phyloP scores from a whole-genome alignment of 1,140 invertebrate species.

The Paralvinella palmiformis region DNA sequence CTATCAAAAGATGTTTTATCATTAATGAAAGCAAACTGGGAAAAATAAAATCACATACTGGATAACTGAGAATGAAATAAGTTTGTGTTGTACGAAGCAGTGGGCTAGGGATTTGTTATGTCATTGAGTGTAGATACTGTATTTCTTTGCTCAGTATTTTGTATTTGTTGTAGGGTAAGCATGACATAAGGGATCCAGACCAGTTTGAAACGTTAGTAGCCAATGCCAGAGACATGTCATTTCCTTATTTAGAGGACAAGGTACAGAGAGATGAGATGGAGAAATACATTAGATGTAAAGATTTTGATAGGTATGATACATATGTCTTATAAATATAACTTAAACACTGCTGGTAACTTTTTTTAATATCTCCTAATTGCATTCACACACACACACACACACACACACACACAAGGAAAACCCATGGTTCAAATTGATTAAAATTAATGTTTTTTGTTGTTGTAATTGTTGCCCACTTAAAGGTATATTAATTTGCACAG shows the following conservation, averaged over 20 bases:
- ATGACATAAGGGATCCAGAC: slow-evolving; percentile 3
- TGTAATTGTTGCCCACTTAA: too few species aligned
- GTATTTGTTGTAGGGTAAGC: slow-evolving; percentile 17
- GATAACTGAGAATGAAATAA: not conserved
- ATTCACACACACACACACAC: too few species aligned
- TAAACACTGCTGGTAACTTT: too few species aligned
- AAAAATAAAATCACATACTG: not conserved
- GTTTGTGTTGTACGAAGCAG: too few species aligned
- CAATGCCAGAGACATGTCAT: not conserved
- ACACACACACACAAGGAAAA: too few species aligned
- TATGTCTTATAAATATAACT: too few species aligned
- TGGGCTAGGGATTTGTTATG: not conserved
- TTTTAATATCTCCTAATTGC: too few species aligned
- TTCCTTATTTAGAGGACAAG: slow-evolving; percentile 1
- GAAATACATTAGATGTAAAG: not conserved
- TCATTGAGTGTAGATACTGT: not conserved
- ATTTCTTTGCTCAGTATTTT: not conserved
- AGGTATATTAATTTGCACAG: too few species aligned
- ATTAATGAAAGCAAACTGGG: too few species aligned
- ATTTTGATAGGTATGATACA: slow-evolving; percentile 3
- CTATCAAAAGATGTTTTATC: too few species aligned
- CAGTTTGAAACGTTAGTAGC: slow-evolving; percentile 7
- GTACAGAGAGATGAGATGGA: not conserved
- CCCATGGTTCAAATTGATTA: too few species aligned
- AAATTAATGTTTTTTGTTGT: too few species aligned